These are phyloP conservation scores for Ferdinandea cuprea DNA, from an alignment of 2,888 invertebrate species.

Conservation along the genomic window DNA sequence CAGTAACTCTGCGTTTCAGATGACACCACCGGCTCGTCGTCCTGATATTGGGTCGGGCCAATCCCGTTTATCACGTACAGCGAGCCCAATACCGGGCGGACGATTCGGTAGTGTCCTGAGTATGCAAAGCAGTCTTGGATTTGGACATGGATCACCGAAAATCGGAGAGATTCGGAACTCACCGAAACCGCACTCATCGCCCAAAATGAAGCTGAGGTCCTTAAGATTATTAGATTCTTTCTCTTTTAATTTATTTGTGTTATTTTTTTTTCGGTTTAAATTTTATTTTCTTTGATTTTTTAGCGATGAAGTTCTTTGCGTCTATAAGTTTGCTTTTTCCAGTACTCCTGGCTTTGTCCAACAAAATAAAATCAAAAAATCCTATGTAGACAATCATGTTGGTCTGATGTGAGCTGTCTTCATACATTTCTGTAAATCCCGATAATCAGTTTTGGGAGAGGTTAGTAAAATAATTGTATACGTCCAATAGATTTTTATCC, in stretches of 20 bases:
- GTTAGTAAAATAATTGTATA: too few relatives aligned
- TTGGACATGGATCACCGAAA: constrained; percentile 84
- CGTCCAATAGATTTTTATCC: too few relatives aligned
- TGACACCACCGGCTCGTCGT: constrained; percentile 88
- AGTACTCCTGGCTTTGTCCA: background rate
- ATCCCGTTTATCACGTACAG: constrained; percentile 79
- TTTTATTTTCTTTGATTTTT: constrained; percentile 33
- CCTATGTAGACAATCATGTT: too few relatives aligned
- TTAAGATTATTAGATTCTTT: constrained; percentile 31
- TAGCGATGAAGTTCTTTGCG: constrained; percentile 7
- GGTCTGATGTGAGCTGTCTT: too few relatives aligned
- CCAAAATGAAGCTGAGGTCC: constrained; percentile 96
- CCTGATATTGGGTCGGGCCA: constrained; percentile 81
- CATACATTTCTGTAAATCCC: too few relatives aligned
- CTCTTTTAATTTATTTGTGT: constrained; percentile 9
- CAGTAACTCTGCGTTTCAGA: constrained; percentile 86
- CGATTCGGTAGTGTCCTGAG: constrained; percentile 86
- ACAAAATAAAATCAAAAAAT: background rate
- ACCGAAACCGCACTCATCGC: constrained; percentile 90
- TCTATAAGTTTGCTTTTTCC: constrained; percentile 19
- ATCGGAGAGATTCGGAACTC: constrained; percentile 85
- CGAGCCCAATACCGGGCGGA: constrained; percentile 85
- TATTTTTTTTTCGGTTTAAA: constrained; percentile 1
- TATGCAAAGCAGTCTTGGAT: constrained; percentile 83
- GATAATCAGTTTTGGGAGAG: too few relatives aligned